Evolutionary conservation across 2,113 vertebrate genomes (phyloP).

Genomic region (Plecturocebus donacophilus): DNA sequence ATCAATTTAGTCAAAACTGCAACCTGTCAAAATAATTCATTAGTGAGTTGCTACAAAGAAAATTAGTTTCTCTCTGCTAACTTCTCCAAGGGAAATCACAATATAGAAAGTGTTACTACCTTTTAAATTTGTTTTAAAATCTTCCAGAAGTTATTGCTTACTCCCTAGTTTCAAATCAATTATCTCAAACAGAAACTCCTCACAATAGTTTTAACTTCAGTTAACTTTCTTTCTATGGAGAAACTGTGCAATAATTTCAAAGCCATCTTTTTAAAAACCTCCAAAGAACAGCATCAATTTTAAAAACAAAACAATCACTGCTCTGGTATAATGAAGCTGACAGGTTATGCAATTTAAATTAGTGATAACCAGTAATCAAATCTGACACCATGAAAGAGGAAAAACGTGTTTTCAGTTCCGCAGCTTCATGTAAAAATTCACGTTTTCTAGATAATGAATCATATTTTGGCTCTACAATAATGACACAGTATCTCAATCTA

Average conservation of each 20-base stretch:
- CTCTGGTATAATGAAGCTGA: not conserved
- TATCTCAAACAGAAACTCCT: not conserved
- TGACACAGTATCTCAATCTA: not conserved
- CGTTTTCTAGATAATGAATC: not conserved
- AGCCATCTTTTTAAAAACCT: constrained; percentile 7
- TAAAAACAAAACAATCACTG: not conserved
- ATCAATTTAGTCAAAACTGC: not conserved
- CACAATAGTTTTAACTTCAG: not conserved
- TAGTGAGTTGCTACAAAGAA: not conserved
- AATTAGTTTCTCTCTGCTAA: not conserved
- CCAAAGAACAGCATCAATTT: not conserved
- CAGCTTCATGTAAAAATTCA: not conserved
- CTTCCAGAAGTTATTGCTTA: constrained; percentile 28
- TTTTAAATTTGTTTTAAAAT: constrained; percentile 25
- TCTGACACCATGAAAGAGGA: not conserved
- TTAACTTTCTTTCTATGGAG: constrained; percentile 1
- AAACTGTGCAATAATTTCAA: constrained; percentile 35
- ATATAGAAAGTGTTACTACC: not conserved
- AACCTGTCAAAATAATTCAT: not conserved
- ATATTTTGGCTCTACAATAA: not conserved
- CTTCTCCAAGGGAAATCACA: not conserved
- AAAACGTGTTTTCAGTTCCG: not conserved
- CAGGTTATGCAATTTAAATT: not conserved
- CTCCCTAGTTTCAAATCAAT: constrained; percentile 1
- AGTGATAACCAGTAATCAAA: not conserved